phyloP scores from a whole-genome alignment of 2,888 invertebrate species.

The Standfussiana lucernea region DNA sequence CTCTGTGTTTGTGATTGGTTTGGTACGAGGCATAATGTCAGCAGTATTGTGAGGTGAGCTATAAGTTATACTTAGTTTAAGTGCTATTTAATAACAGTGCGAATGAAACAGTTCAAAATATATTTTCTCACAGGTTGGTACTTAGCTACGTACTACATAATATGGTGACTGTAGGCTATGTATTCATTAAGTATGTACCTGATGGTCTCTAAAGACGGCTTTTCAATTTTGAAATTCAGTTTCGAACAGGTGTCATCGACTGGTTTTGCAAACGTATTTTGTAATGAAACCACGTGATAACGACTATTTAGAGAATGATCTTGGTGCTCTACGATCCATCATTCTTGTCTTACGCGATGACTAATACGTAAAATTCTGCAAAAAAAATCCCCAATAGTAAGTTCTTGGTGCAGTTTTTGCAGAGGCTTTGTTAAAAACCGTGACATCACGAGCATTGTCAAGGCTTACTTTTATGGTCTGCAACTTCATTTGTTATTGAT shows the following conservation, averaged over 20 bases:
- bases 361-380: slow-evolving; percentile 65
- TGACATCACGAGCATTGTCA: slow-evolving; percentile 32
- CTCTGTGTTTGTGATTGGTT: slow-evolving; percentile 74
- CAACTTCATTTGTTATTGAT: slow-evolving; percentile 22
- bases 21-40: slow-evolving; percentile 69
- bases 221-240: slow-evolving; percentile 6
- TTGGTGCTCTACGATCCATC: slow-evolving; percentile 48
- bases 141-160: slow-evolving; percentile 24
- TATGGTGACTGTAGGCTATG: slow-evolving; percentile 34
- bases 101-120: slow-evolving; percentile 14
- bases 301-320: slow-evolving; percentile 19
- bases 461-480: slow-evolving; percentile 33
- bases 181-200: slow-evolving; percentile 17
- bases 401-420: slow-evolving; percentile 45
- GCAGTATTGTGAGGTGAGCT: slow-evolving; percentile 69
- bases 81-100: slow-evolving; percentile 30
- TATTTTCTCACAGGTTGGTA: slow-evolving; percentile 67
- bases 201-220: neutral
- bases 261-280: slow-evolving; percentile 9
- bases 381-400: slow-evolving; percentile 47
- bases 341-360: slow-evolving; percentile 70
- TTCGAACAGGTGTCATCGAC: neutral
- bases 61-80: slow-evolving; percentile 39
- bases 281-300: neutral
- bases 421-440: slow-evolving; percentile 33